phyloP scores from a whole-genome alignment of 1,140 invertebrate genomes.

The Drosophila kikkawai region DNA sequence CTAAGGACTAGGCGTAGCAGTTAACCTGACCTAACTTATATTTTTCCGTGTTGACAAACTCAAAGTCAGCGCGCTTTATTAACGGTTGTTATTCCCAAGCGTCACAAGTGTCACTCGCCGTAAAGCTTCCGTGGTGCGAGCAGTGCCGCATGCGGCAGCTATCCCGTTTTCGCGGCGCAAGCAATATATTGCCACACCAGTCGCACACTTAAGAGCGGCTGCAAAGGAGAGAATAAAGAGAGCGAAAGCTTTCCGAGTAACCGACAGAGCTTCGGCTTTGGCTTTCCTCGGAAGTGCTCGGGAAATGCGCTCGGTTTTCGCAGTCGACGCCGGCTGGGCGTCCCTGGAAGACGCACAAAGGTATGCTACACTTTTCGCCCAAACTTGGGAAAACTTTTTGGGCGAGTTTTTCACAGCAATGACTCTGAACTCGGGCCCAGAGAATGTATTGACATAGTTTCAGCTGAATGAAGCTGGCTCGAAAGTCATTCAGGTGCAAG shows the following conservation, averaged over 20 bases:
- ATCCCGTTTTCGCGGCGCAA: slow-evolving; percentile 67
- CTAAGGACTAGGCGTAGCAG: accelerated
- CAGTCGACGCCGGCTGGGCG: slow-evolving; percentile 24
- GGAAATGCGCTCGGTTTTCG: slow-evolving; percentile 8
- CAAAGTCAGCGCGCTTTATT: slow-evolving; percentile 51
- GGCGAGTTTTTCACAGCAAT: slow-evolving; percentile 40
- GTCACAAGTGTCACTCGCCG: slow-evolving; percentile 68
- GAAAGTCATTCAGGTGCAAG: slow-evolving; percentile 68
- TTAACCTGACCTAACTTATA: not conserved
- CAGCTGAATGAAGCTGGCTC: slow-evolving; percentile 14
- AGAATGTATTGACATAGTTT: slow-evolving; percentile 74
- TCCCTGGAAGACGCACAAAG: slow-evolving; percentile 16
- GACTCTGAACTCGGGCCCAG: slow-evolving; percentile 30
- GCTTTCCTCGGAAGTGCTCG: slow-evolving; percentile 1
- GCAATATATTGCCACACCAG: slow-evolving; percentile 54
- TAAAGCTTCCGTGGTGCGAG: slow-evolving; percentile 58
- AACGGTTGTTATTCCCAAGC: slow-evolving; percentile 58
- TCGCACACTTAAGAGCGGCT: slow-evolving; percentile 61
- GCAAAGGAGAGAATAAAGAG: slow-evolving; percentile 39
- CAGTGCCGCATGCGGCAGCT: slow-evolving; percentile 18
- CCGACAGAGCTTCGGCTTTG: slow-evolving; percentile 21
- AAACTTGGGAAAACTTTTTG: slow-evolving; percentile 24
- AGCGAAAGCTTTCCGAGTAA: slow-evolving; percentile 33
- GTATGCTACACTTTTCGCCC: slow-evolving; percentile 24
- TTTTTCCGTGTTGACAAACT: slow-evolving; percentile 15